Evolutionary conservation across 2,797 vertebrate genomes (phyloP), one percentile per base, ranked within the genome.

Genomic region (Ateles fusciceps): DNA sequence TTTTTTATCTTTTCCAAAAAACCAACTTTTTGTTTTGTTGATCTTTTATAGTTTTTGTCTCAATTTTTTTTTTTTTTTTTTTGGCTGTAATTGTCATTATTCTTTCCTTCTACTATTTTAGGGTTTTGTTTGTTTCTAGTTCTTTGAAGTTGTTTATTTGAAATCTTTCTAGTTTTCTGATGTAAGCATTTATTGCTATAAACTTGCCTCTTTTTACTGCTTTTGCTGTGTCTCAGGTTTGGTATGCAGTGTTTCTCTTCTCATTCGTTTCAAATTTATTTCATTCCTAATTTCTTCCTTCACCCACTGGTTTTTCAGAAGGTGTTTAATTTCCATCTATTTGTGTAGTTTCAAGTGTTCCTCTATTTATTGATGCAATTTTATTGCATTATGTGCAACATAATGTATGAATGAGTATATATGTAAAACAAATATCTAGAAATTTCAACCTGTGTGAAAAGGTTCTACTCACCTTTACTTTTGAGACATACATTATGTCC

Each of bases 361-460:
- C 33, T 79, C 30, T 52, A 7, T 10, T 78, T 78, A 78, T 4
- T n/a, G 33, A 22, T 79, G 33, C 36, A 52, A 11, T 80, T 80
- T 80, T 52, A 50, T 24, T 52, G 7, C 46, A 50, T 24, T 52
- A 79, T 15, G 22, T 80, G 10, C 22, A 80, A 7, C 44, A 52
- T 24, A 4, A 39, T 80, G 21, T 55, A 50, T 55, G 21, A 80
- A 36, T 52, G 48, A 22, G 48, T 30, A 2, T 46, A 39, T 30
- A 7, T 44, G 36, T 83, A 46, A 75, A 75, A 36, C 39, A 76
- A 85, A 12, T 42, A 42, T 71, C n/a, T 22, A 83, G 57, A 86
- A 13, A 14, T 52, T 93, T 90, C 76, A 97, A 76, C 83, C n/a
- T 78, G 88, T 71, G 21, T 84, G 19, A 55, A 93, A 94, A 72